Percentiles rank a stretch among this genome's conserved stretches.
phyloP scores from a whole-genome alignment of 2,888 invertebrate species.

The Napeogenes sylphis region DNA sequence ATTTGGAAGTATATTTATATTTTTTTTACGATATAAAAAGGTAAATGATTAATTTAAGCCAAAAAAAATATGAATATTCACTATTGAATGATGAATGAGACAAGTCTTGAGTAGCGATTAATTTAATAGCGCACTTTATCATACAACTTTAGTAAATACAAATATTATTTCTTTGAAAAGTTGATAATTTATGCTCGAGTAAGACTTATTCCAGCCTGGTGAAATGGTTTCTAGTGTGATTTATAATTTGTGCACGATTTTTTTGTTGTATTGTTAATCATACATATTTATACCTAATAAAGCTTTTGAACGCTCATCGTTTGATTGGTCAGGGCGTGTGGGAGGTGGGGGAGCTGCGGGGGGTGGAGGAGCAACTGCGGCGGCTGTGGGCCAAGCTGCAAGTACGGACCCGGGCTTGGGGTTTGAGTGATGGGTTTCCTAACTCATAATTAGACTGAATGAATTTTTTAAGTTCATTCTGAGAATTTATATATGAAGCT shows the following conservation, averaged over 20 bases:
- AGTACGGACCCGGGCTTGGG: conserved; percentile 42
- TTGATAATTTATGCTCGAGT: conserved; percentile 4
- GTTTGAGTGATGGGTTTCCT: not conserved
- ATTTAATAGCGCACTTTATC: too few relatives aligned
- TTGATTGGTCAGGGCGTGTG: conserved; percentile 49
- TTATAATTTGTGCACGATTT: not conserved
- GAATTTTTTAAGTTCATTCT: conserved; percentile 36
- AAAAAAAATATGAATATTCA: too few relatives aligned
- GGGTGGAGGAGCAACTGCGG: conserved; percentile 49
- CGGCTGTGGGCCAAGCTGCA: conserved; percentile 49
- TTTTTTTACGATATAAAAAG: too few relatives aligned
- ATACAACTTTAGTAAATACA: too few relatives aligned
- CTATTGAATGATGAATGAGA: too few relatives aligned
- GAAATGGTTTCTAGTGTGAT: not conserved
- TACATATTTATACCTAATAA: conserved; percentile 9
- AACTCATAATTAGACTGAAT: not conserved
- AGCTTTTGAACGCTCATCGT: conserved; percentile 12
- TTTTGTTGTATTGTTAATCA: too few relatives aligned
- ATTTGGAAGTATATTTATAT: too few relatives aligned
- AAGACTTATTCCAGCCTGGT: not conserved
- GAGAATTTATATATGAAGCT: conserved; percentile 54
- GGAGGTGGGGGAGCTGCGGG: conserved; percentile 41
- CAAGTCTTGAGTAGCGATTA: too few relatives aligned
- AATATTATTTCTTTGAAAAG: too few relatives aligned
- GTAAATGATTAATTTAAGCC: too few relatives aligned